Evolutionary conservation across 2,113 vertebrate genomes (phyloP), one percentile per base, ranked within the genome.

Genomic region (Thalassarche chlororhynchos): DNA sequence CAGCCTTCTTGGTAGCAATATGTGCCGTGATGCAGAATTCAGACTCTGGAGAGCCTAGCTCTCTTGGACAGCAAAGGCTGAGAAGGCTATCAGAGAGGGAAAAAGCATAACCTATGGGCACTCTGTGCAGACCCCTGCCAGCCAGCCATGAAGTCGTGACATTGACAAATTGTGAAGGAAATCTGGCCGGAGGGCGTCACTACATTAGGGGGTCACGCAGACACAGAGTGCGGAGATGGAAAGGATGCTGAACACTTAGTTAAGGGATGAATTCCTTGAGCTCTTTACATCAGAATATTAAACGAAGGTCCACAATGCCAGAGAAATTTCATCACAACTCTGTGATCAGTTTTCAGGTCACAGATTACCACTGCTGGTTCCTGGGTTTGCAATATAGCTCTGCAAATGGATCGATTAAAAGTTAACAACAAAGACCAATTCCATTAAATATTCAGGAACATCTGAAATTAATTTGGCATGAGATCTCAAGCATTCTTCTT

Each of bases 401-500:
- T 94, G 89, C 89, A 93, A 93, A 95, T 32, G 79, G 89, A 95
- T 93, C 79, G 2, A 93, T 95, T 75, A 44, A 51, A 91, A 96
- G 85, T 90, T 83, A 96, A 84, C 87, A 66, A 91, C 82, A 85
- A 87, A 93, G 94, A 95, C 62, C 55, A 23, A 95, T 90, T 9
- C 90, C 70, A 84, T 93, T 83, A 69, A 95, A 80, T 71, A 88
- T 81, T 86, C 94, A 96, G 93, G 75, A 96, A 95, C 87, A 91
- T 70, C 78, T 91, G 87, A 96, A 96, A 96, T 97, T 97, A 95
- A 97, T 97, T 93, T 96, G 96, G 94, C 87, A 95, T 49, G 83
- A 95, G 91, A 96, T 93, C 89, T 95, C 93, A 95, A 87, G 64
- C 44, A 24, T 28, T 51, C 40, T 49, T 75, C 44, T 74, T 46